A percentile compares a stretch with the other conserved stretches of the same genome.
phyloP scores from a whole-genome alignment of 2,888 invertebrate species.

The Aporophyla nigra region DNA sequence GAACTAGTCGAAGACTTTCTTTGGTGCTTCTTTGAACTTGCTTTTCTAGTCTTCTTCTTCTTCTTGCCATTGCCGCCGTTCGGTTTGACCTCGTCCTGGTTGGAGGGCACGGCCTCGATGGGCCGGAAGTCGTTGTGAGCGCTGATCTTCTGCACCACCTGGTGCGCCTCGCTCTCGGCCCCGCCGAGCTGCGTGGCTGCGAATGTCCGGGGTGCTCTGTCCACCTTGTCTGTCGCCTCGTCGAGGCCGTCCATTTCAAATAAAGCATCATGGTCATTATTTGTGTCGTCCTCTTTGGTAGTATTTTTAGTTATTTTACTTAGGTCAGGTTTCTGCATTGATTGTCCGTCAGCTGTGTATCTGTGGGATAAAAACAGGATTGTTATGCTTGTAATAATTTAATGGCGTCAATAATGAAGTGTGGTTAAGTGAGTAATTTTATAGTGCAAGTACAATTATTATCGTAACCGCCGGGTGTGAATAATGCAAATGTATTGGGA shows the following conservation, averaged over 20 bases:
- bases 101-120: slow-evolving; percentile 84
- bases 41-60: slow-evolving; percentile 95
- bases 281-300: slow-evolving; percentile 79
- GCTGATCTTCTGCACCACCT: slow-evolving; percentile 92
- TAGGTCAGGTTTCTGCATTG: slow-evolving; percentile 90
- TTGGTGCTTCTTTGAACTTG: slow-evolving; percentile 95
- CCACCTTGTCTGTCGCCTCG: slow-evolving; percentile 88
- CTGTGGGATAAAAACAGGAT: slow-evolving; percentile 76
- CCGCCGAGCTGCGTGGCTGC: slow-evolving; percentile 89
- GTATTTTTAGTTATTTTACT: slow-evolving; percentile 88
- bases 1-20: slow-evolving; percentile 93
- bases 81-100: slow-evolving; percentile 88
- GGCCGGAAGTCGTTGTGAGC: slow-evolving; percentile 92
- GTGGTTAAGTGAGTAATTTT: slow-evolving; percentile 50
- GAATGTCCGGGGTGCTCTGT: slow-evolving; percentile 89
- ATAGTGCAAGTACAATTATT: slow-evolving; percentile 66
- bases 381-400: slow-evolving; percentile 33
- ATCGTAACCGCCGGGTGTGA: slow-evolving; percentile 64
- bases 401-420: slow-evolving; percentile 39
- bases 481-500: slow-evolving; percentile 63
- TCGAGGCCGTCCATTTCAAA: slow-evolving; percentile 93
- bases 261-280: slow-evolving; percentile 91
- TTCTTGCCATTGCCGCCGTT: slow-evolving; percentile 92
- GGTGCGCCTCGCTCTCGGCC: slow-evolving; percentile 86
- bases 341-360: slow-evolving; percentile 91